Base-by-base conservation (phyloP, 2,888 invertebrate species). In the Xestia rhomboidea region DNA sequence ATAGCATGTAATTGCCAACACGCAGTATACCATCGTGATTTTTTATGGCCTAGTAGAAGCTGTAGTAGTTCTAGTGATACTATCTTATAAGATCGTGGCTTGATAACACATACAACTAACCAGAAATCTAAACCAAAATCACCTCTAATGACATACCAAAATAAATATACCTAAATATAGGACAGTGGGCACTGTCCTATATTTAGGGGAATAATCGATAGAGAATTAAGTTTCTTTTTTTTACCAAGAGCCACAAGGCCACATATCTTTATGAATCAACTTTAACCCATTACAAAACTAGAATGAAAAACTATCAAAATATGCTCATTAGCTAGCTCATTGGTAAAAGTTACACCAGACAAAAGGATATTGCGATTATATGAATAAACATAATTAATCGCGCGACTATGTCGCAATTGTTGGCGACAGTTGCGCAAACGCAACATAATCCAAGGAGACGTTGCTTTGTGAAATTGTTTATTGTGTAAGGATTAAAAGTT, bases 401-500 rank as follows among this genome's bases (percentile, higher is more conserved):
- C 62, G 34, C 74, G 62, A 75, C 70, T 21, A 27, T 79, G 64
- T 76, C 73, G 79, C 80, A 80, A 84, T 62, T 44, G 27, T 71
- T 66, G 68, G 73, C 75, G 79, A 84, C 77, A 75, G 57, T 82
- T 79, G 69, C 68, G 83, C 77, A 84, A 80, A 46, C 54, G 73
- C 80, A 79, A 72, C 70, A 60, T 83, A 71, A 75, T 79, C 69
- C 67, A 66, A 64, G 51, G 67, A 81, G 66, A 72, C 15, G 62
- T 66, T 51, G 44, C 54, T 79, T 83, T 67, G 66, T 84, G 82
- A 67, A 70, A 76, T 68, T 74, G 34, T n/a, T n/a, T n/a, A 54
- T 84, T 87, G 79, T 81, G 85, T 71, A 87, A 87, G 79, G 68
- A 73, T 81, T 81, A 62, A 24, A 75, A 57, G 69, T 70, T 81